These are phyloP conservation scores for Gambusia yucatana DNA, from an alignment of 2,797 vertebrate species.

Conservation along the genomic window DNA sequence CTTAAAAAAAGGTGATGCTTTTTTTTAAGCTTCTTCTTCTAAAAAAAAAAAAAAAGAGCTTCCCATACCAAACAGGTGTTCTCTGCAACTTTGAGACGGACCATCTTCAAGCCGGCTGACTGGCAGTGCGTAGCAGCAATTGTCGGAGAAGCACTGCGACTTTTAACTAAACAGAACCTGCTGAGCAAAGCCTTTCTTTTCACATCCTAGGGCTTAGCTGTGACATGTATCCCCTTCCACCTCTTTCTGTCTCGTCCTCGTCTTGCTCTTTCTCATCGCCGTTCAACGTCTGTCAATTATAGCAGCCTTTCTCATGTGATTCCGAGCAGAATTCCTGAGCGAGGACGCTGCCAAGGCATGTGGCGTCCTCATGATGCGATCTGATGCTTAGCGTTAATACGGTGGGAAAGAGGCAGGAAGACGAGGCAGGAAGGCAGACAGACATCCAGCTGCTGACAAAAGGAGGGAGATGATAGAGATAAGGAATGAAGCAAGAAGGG, in stretches of 20 bases:
- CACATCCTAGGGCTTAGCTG: not conserved
- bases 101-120: not conserved
- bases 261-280: slow-evolving; percentile 8
- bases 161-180: not conserved
- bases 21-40: no score
- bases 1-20: not conserved
- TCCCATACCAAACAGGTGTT: not conserved
- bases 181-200: not conserved
- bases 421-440: slow-evolving; percentile 17
- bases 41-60: not conserved
- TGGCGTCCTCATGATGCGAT: slow-evolving; percentile 61
- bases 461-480: slow-evolving; percentile 9
- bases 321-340: slow-evolving; percentile 63
- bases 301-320: slow-evolving; percentile 47
- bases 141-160: not conserved
- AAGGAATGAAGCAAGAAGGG: not conserved
- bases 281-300: slow-evolving; percentile 56
- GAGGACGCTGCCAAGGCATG: slow-evolving; percentile 57
- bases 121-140: not conserved
- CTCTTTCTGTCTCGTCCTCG: slow-evolving; percentile 7
- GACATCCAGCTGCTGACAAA: slow-evolving; percentile 34
- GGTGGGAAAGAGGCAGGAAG: slow-evolving; percentile 37
- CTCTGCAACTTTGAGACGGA: not conserved
- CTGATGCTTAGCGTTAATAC: slow-evolving; percentile 47
- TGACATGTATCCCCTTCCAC: not conserved